These are phyloP conservation scores for Virgularia gustaviana DNA, from an alignment of 92 coral and sea anemone species.

Conservation along the genomic window DNA sequence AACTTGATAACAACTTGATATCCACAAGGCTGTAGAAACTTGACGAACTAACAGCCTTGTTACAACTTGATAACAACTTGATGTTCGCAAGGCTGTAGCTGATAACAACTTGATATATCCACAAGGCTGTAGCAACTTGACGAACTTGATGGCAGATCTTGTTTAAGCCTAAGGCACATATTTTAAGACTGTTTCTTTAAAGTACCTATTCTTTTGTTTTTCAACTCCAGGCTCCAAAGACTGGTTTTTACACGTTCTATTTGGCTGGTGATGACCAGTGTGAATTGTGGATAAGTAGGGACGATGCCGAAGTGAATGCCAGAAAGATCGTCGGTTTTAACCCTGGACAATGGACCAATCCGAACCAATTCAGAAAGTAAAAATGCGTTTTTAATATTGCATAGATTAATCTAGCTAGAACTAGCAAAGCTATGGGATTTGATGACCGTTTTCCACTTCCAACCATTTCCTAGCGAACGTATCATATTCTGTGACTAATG, in stretches of 20 bases:
- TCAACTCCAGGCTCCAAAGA: constrained; percentile 52
- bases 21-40: too few species aligned
- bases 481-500: too few species aligned
- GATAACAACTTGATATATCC: too few species aligned
- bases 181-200: not conserved
- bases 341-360: constrained; percentile 32
- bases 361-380: constrained; percentile 42
- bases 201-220: not conserved
- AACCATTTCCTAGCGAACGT: too few species aligned
- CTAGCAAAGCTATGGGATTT: not conserved
- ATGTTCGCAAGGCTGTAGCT: too few species aligned
- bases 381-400: not conserved
- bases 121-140: too few species aligned
- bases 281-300: constrained; percentile 59
- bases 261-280: constrained; percentile 63
- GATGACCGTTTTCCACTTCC: not conserved
- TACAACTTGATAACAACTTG: too few species aligned
- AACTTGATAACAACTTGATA: too few species aligned
- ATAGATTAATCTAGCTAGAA: too few species aligned
- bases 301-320: constrained; percentile 35
- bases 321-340: constrained; percentile 27
- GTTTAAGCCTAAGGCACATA: not conserved
- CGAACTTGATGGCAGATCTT: not conserved
- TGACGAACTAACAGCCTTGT: too few species aligned
- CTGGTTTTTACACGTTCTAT: constrained; percentile 54